phyloP scores from a whole-genome alignment of 2,888 invertebrate genomes.

The Plebejus anna region DNA sequence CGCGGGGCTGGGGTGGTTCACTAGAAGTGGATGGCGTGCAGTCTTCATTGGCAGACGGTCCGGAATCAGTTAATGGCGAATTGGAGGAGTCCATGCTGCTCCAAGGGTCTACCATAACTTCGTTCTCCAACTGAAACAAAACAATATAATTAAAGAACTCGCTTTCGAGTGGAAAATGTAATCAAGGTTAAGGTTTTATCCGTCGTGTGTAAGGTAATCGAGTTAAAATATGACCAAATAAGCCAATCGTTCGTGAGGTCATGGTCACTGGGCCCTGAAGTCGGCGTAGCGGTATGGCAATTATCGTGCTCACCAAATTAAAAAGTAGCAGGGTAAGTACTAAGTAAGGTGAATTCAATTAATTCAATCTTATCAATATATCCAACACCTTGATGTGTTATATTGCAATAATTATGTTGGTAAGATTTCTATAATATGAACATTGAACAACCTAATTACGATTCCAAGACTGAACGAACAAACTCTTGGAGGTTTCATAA shows the following conservation, averaged over 20 bases:
- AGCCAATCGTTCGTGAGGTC: constrained; percentile 50
- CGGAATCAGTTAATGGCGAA: constrained; percentile 76
- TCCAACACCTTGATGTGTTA: background rate
- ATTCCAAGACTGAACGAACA: background rate
- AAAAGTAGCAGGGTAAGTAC: background rate
- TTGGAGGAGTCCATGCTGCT: constrained; percentile 79
- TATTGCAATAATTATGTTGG: too few relatives aligned
- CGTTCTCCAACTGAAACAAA: constrained; percentile 80
- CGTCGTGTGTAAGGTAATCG: constrained; percentile 47
- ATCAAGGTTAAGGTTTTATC: constrained; percentile 50
- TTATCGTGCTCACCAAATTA: background rate
- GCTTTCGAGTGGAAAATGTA: constrained; percentile 44
- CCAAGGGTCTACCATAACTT: constrained; percentile 78
- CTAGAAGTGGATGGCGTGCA: constrained; percentile 73
- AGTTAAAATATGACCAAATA: constrained; percentile 49
- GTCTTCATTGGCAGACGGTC: constrained; percentile 74
- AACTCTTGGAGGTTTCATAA: too few relatives aligned
- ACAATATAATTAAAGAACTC: constrained; percentile 40
- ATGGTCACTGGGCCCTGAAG: constrained; percentile 51
- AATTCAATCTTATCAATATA: background rate
- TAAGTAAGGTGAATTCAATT: background rate
- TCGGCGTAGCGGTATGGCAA: constrained; percentile 5
- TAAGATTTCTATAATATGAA: background rate
- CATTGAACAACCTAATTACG: background rate
- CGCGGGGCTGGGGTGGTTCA: constrained; percentile 55